Percentiles rank a stretch among this genome's conserved stretches.
These are phyloP conservation scores for Sebastes oblongus DNA, from an alignment of 2,797 vertebrate species.

Conservation along the genomic window DNA sequence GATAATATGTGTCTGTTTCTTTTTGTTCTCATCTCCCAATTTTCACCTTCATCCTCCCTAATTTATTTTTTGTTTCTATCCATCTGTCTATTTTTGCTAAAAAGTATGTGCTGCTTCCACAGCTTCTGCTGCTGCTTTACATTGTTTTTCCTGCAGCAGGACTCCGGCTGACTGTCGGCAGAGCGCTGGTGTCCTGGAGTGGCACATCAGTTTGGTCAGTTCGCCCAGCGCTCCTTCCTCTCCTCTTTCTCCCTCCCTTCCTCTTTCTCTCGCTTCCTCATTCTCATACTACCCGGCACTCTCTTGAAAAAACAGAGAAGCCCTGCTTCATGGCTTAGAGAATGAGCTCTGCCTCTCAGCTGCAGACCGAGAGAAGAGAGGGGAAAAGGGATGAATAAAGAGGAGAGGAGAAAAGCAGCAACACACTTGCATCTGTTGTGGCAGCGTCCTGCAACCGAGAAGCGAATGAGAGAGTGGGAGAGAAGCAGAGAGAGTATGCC, in stretches of 20 bases:
- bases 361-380: constrained; percentile 47
- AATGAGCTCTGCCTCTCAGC: constrained; percentile 79
- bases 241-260: constrained; percentile 68
- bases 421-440: constrained; percentile 70
- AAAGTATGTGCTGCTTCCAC: constrained; percentile 6
- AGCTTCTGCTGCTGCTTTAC: constrained; percentile 22
- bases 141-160: constrained; percentile 43
- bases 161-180: constrained; percentile 47
- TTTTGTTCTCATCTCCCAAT: background rate
- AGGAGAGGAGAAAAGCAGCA: constrained; percentile 58
- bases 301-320: constrained; percentile 79
- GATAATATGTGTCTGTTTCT: background rate
- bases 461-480: constrained; percentile 63
- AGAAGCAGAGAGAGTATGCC: constrained; percentile 56
- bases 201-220: constrained; percentile 85
- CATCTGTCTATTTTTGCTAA: background rate
- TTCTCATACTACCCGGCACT: constrained; percentile 57
- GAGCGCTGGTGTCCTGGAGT: constrained; percentile 81
- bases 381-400: constrained; percentile 42
- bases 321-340: constrained; percentile 84
- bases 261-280: constrained; percentile 61
- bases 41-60: background rate
- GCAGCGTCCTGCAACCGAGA: constrained; percentile 67
- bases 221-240: constrained; percentile 79
- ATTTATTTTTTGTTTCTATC: background rate